Base-by-base conservation (phyloP, 2,888 invertebrate species). In the Dolichomitus sp. region DNA sequence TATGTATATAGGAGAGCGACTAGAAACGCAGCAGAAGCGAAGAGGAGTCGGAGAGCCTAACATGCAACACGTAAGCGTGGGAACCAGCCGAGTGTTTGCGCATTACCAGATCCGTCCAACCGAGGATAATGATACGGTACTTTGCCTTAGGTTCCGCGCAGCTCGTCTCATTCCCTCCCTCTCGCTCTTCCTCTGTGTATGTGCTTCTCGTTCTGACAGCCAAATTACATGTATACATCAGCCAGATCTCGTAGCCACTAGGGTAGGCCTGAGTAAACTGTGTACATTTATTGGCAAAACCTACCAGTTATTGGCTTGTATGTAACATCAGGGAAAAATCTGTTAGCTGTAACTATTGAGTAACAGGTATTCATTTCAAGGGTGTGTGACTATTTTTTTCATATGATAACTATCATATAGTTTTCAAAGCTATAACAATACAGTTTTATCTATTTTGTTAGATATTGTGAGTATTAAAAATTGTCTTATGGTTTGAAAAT, bases 101-200 rank as follows among this genome's bases (percentile, higher is more conserved):
- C 84, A 88, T 89, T 89, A 89, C 84, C 81, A 80, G 87, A 88
- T 88, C 85, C 87, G 85, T 87, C 88, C 88, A 86, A 87, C 85
- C 87, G 84, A 84, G 80, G 85, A 88, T 87, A 90, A 90, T 89
- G 86, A 88, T 86, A 87, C 85, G 79, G 83, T 87, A 84, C 83
- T 86, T 88, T 86, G 84, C 85, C 83, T 87, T 80, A 84, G 78
- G 84, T 85, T 85, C 75, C 48, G 40, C 57, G 40, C 45, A 48
- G 42, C 54, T 80, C 50, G 37, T 63, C 70, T 78, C 14, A 52
- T 52, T 59, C n/a, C 27, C 48, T 57, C 37, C 33, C 61, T 42
- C 66, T 33, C 9, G 9, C 30, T 40, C 50, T 37, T 37, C 52
- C 45, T 12, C 57, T 45, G 52, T 74, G 45, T 76, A 45, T 68